A percentile compares a stretch with the other conserved stretches of the same genome.
Conservation (phyloP, 1,140 invertebrate genomes). For the Aricia agestis region DNA sequence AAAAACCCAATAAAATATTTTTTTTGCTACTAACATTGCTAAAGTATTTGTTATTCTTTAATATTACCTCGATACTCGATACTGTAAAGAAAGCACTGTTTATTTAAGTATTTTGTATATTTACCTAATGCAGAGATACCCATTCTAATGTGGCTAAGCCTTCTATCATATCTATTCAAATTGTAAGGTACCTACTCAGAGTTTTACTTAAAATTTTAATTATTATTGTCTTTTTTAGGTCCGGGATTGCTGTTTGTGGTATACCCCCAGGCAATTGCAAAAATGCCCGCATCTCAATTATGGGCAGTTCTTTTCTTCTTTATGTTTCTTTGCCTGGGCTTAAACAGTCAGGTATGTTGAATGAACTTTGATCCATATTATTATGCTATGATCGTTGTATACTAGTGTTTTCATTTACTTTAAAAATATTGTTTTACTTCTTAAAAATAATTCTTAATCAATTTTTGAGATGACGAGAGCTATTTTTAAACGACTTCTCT, state of each 20-base stretch:
- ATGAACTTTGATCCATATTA: conserved; percentile 15
- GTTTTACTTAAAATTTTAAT: background rate
- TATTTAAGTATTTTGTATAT: background rate
- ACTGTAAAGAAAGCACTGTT: background rate
- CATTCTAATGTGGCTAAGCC: background rate
- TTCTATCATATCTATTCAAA: background rate
- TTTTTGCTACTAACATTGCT: background rate
- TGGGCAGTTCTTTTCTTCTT: conserved; percentile 94
- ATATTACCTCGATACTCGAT: background rate
- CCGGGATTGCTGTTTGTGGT: conserved; percentile 93
- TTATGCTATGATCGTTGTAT: background rate
- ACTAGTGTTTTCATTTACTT: too few species aligned
- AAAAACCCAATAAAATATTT: background rate
- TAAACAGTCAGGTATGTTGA: conserved; percentile 90
- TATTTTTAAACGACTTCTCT: too few species aligned
- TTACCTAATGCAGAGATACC: background rate
- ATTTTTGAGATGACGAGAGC: too few species aligned
- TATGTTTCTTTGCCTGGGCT: conserved; percentile 91
- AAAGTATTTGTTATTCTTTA: background rate
- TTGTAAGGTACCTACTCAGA: too few species aligned
- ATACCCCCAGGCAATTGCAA: conserved; percentile 92
- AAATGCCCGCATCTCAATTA: conserved; percentile 90
- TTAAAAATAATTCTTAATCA: too few species aligned
- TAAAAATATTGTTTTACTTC: too few species aligned
- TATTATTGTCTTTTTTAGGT: conserved; percentile 76